Percentiles rank a stretch among this genome's conserved stretches.
Evolutionary conservation across 2,113 vertebrate species (phyloP).

Genomic region (Nothoprocta perdicaria): DNA sequence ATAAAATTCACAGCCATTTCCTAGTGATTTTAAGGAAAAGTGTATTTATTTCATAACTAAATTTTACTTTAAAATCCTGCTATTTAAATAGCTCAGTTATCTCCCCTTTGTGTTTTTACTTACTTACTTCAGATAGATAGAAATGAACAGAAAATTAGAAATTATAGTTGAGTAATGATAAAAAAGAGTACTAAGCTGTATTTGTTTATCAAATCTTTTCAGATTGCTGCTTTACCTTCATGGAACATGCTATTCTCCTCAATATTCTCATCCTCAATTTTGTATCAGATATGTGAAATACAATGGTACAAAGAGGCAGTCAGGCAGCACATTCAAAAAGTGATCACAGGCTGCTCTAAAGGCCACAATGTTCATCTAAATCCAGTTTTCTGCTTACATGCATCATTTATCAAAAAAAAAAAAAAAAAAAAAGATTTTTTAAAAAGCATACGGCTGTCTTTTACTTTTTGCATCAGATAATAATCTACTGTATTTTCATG

Average conservation of each 20-base stretch:
- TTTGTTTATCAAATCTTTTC: neutral
- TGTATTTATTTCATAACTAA: neutral
- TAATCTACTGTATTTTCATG: neutral
- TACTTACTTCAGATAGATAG: neutral
- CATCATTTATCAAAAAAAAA: neutral
- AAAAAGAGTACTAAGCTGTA: neutral
- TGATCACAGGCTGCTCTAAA: neutral
- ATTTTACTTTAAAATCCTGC: neutral
- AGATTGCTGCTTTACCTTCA: neutral
- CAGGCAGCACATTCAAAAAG: neutral
- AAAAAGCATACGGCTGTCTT: accelerated
- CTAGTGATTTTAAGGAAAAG: neutral
- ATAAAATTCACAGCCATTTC: neutral
- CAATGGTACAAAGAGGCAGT: neutral
- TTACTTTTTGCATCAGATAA: neutral
- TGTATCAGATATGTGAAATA: neutral
- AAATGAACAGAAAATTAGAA: neutral
- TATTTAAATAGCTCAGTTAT: neutral
- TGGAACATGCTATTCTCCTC: neutral
- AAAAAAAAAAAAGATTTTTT: neutral
- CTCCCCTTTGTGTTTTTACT: neutral
- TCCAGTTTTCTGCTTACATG: neutral
- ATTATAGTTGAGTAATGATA: neutral
- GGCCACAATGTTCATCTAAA: neutral
- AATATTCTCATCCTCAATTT: neutral